Base-by-base conservation (phyloP, 2,797 vertebrate species). In the Coluber constrictor region DNA sequence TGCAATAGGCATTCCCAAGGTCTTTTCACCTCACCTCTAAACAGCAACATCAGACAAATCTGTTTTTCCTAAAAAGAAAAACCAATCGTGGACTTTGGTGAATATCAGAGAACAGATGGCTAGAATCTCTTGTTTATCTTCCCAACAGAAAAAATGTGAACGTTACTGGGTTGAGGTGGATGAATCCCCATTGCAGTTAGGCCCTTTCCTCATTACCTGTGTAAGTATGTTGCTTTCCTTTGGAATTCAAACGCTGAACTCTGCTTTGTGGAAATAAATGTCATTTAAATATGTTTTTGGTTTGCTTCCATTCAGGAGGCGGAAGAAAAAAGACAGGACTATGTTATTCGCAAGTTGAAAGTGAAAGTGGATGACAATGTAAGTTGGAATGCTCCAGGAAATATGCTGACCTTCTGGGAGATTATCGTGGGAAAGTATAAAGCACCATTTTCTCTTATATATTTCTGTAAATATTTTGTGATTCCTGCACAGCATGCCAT, bases 111-210 rank as follows among this genome's bases (percentile, higher is more conserved):
- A 90, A 74, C 59, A 93, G 94, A 32, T 97, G 95, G 96, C 91
- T 51, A 56, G n/a, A 66, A 23, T 51, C 20, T 83, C 0, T 6
- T 5, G 74, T 61, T 96, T 86, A 86, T 97, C 96, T 89, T 7
- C 66, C 59, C 93, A 56, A 93, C 96, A 99, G 99, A 99, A 98
- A 98, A 99, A 99, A 88, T 99, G 99, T 93, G 99, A 99, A 96
- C 97, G 98, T 55, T 99, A 99, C 97, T 99, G 99, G 99, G 98
- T 98, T 0, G 97, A 98, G 92, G 96, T 79, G 59, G 96, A 95
- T 0, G 95, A 98, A 56, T 95, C 93, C 8, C 93, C 96, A 0
- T 98, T 98, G 93, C 95, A 97, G 5, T 98, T 98, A 1, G 98
- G 98, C 0, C 97, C 98, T 0, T 99, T 99, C 94, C 97, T 95